These are phyloP conservation scores for Semicossyphus pulcher DNA, from an alignment of 2,113 vertebrate genomes.

Conservation along the genomic window DNA sequence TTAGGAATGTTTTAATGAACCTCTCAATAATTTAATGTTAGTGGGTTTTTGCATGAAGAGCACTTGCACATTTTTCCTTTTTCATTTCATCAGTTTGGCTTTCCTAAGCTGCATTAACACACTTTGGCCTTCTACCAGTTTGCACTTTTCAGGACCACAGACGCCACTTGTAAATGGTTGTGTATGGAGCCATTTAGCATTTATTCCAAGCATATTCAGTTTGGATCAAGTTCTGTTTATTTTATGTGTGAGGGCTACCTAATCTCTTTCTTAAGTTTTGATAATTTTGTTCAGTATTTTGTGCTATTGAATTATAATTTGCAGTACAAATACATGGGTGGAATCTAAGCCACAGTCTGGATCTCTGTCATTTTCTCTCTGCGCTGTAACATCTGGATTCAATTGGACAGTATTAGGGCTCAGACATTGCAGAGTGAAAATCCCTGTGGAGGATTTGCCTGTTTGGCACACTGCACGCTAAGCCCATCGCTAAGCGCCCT, in stretches of 20 bases:
- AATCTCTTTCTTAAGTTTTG: not conserved
- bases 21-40: not conserved
- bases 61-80: not conserved
- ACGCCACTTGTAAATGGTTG: conserved; percentile 29
- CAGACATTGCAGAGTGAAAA: conserved; percentile 72
- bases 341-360: conserved; percentile 4
- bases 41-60: not conserved
- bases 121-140: not conserved
- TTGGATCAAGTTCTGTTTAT: not conserved
- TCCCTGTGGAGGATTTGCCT: conserved; percentile 71
- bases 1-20: not conserved
- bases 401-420: conserved; percentile 69
- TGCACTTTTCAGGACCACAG: conserved; percentile 10
- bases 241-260: too few relatives aligned
- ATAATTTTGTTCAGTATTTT: not conserved
- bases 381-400: conserved; percentile 78
- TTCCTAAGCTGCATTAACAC: not conserved
- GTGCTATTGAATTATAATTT: conserved; percentile 1
- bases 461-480: conserved; percentile 66
- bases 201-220: not conserved
- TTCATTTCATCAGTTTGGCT: too few relatives aligned
- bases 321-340: conserved; percentile 5
- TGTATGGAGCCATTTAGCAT: not conserved
- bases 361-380: not conserved
- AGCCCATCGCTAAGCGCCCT: conserved; percentile 63